A percentile compares a stretch with the other conserved stretches of the same genome.
phyloP scores from a whole-genome alignment of 2,888 invertebrate species.

The Drosophila mulleri region DNA sequence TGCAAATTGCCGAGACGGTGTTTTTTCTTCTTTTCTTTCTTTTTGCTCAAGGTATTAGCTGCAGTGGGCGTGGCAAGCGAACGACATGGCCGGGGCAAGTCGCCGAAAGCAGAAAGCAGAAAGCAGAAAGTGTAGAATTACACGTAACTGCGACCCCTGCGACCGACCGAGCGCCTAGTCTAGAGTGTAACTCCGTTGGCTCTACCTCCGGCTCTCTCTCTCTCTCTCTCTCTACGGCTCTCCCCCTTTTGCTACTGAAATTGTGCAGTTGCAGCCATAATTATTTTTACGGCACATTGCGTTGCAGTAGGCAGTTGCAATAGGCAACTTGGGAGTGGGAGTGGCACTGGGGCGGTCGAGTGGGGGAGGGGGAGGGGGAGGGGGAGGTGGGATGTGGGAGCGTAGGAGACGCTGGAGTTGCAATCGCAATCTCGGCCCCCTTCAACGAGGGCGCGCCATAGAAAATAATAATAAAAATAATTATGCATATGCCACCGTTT shows the following conservation, averaged over 20 bases:
- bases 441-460: slow-evolving; percentile 43
- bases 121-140: slow-evolving; percentile 57
- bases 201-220: background rate
- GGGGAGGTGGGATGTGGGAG: background rate
- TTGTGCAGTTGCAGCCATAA: slow-evolving; percentile 81
- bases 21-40: background rate
- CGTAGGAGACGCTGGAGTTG: slow-evolving; percentile 3
- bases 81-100: slow-evolving; percentile 30
- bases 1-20: background rate
- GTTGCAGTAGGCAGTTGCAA: slow-evolving; percentile 33
- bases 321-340: background rate
- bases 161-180: background rate
- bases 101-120: slow-evolving; percentile 50
- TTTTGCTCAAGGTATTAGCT: background rate
- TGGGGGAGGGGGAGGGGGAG: background rate
- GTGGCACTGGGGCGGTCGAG: background rate
- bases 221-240: background rate
- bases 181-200: background rate
- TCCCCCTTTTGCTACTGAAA: slow-evolving; percentile 37
- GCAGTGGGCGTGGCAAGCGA: slow-evolving; percentile 60
- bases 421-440: slow-evolving; percentile 51
- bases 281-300: slow-evolving; percentile 81
- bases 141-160: slow-evolving; percentile 21
- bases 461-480: slow-evolving; percentile 80
- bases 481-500: slow-evolving; percentile 76